A percentile compares a stretch with the other conserved stretches of the same genome.
Evolutionary conservation across 2,888 invertebrate species (phyloP).

Genomic region (Falcaria lacertinaria): DNA sequence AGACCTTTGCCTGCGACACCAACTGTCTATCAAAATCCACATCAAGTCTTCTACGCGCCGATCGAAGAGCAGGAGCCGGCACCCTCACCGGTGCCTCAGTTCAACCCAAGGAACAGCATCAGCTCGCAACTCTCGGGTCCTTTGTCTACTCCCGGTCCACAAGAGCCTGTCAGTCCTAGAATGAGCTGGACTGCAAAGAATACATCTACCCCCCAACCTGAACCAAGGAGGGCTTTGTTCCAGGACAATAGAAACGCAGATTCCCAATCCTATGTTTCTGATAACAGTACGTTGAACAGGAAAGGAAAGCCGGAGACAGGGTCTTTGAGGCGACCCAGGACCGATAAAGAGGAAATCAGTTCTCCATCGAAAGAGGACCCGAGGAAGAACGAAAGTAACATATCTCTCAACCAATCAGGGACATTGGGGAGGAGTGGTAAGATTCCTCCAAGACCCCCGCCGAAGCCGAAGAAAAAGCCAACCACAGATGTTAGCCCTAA

Average conservation of each 20-base stretch:
- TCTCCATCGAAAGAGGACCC: conserved; percentile 64
- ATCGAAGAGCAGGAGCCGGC: conserved; percentile 77
- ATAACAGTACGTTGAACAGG: conserved; percentile 60
- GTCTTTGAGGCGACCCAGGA: conserved; percentile 59
- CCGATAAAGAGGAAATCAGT: conserved; percentile 47
- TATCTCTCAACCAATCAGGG: conserved; percentile 61
- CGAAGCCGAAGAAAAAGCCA: conserved; percentile 89
- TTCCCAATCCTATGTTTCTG: conserved; percentile 50
- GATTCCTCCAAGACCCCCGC: conserved; percentile 90
- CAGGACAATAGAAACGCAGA: conserved; percentile 56
- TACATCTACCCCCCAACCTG: conserved; percentile 69
- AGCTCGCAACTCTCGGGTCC: conserved; percentile 73
- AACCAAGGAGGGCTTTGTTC: conserved; percentile 63
- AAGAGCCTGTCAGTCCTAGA: conserved; percentile 67
- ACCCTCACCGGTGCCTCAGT: conserved; percentile 70
- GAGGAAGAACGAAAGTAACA: conserved; percentile 53
- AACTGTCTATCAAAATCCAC: conserved; percentile 58
- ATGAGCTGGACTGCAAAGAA: conserved; percentile 76
- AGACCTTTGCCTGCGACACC: conserved; percentile 83
- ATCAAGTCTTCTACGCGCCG: conserved; percentile 70
- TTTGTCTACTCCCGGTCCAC: conserved; percentile 69
- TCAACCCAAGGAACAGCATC: conserved; percentile 71
- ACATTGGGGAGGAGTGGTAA: conserved; percentile 80
- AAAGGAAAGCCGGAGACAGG: conserved; percentile 78
- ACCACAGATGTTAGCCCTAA: conserved; percentile 77